phyloP scores from a whole-genome alignment of 1,140 invertebrate species.

The Melitaea cinxia region DNA sequence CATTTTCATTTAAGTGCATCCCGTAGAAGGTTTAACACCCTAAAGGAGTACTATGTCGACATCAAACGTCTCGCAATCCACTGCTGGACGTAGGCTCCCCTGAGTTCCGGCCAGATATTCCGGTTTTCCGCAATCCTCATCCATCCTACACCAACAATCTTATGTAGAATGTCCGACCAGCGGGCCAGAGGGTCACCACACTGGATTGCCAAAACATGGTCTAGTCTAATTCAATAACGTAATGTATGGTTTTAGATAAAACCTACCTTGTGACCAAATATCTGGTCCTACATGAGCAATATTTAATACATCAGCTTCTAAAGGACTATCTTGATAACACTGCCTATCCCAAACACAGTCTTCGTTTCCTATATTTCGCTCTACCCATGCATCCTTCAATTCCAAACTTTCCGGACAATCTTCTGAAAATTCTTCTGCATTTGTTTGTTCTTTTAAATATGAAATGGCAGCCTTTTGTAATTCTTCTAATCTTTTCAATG shows the following conservation, averaged over 20 bases:
- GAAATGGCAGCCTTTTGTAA: slow-evolving; percentile 4
- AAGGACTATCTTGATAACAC: neutral
- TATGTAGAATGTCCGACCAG: too few relatives aligned
- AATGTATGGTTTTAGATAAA: neutral
- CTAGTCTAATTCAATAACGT: too few relatives aligned
- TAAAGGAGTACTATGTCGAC: too few relatives aligned
- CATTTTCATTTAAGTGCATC: too few relatives aligned
- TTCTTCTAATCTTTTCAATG: neutral
- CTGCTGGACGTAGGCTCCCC: too few relatives aligned
- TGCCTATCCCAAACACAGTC: neutral
- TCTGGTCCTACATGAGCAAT: neutral
- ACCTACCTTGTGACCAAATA: slow-evolving; percentile 3
- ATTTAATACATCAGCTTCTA: neutral
- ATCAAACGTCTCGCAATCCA: too few relatives aligned
- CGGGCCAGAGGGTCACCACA: too few relatives aligned
- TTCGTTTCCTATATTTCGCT: neutral
- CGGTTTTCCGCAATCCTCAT: too few relatives aligned
- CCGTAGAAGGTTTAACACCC: too few relatives aligned
- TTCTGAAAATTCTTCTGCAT: neutral
- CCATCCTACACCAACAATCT: too few relatives aligned
- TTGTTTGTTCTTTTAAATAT: neutral
- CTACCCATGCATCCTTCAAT: neutral
- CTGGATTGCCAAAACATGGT: too few relatives aligned
- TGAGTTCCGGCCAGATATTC: too few relatives aligned
- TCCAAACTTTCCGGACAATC: neutral